Percentiles rank a stretch among this genome's conserved stretches.
Evolutionary conservation across 2,888 invertebrate species (phyloP).

Genomic region (Prosapia bicincta): DNA sequence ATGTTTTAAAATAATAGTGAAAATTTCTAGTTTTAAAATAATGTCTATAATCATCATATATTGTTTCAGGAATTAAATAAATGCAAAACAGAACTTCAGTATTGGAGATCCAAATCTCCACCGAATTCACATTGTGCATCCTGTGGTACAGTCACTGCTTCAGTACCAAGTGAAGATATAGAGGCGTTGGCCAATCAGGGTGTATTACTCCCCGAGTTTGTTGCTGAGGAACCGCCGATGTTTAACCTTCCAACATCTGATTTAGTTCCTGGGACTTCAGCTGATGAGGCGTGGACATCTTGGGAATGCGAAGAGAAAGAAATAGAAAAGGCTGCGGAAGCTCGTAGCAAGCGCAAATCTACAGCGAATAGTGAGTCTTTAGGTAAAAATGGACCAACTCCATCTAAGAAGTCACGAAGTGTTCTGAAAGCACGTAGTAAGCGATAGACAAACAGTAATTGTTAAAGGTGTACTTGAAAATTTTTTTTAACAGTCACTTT

Average conservation of each 20-base stretch:
- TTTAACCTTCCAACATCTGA: neutral
- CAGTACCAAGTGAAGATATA: slow-evolving; percentile 57
- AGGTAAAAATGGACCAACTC: slow-evolving; percentile 1
- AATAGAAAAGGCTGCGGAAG: neutral
- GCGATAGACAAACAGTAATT: neutral
- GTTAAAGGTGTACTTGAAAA: neutral
- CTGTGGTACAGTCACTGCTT: slow-evolving; percentile 59
- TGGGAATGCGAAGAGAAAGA: slow-evolving; percentile 13
- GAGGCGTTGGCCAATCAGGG: slow-evolving; percentile 59
- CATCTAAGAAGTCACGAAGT: slow-evolving; percentile 14
- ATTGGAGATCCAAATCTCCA: slow-evolving; percentile 86
- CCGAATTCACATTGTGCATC: slow-evolving; percentile 70
- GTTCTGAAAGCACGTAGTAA: slow-evolving; percentile 25
- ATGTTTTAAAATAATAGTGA: no score
- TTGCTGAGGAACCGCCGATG: neutral
- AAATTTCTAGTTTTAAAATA: no score
- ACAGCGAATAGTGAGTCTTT: neutral
- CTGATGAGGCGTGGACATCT: neutral
- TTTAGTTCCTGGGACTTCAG: neutral
- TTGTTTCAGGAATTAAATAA: slow-evolving; percentile 74
- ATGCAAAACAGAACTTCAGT: slow-evolving; percentile 87
- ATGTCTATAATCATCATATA: no score
- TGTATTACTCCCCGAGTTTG: slow-evolving; percentile 13
- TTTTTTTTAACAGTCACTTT: neutral
- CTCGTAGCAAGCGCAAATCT: slow-evolving; percentile 19